Evolutionary conservation across 2,113 vertebrate species (phyloP), one percentile per base, ranked within the genome.

Genomic region (Embiotoca jacksoni): DNA sequence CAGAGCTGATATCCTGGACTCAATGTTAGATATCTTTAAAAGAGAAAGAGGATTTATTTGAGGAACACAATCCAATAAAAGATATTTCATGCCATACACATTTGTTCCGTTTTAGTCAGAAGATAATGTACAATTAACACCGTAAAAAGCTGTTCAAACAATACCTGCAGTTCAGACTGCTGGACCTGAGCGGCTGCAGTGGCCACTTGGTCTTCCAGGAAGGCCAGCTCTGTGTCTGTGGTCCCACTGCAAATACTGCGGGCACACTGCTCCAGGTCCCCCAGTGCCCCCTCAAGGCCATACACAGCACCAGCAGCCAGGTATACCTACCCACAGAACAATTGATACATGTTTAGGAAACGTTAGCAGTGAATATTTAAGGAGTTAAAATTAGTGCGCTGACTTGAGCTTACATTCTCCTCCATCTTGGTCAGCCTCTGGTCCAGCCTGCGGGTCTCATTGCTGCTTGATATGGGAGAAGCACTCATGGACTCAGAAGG

Each of bases 1-100:
- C 90, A 99, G 95, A 70, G 97, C 97, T 78, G 97, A 97, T 93
- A 99, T 99, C 88, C 98, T 96, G 88, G 96, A 96, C 93, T 99
- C 98, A 46, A 99, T 99, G 87, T 99, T 97, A 65, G 97, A 97
- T 90, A 99, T 96, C 98, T 99, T 47, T 81, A 71, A 94, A 44
- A 3, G 11, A 63, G 44, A 59, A 50, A 78, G 14, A 64, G 2
- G 10, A 4, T 55, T 49, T 1, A 33, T 50, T 75, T 36, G 50
- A 56, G 0, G 70, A 57, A 13, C 41, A 44, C 3, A 11, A 4
- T 11, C 41, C 10, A 44, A 13, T 11, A 23, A 23, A 23, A 4
- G 39, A 41, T 1, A 68, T 0, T 8, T 50, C 35, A 7, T 57
- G 1, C 10, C 11, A 33, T 7, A 23, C 23, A 23, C 23, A 4